Evolutionary conservation across 2,797 vertebrate species (phyloP).

Genomic region (Fringilla coelebs): DNA sequence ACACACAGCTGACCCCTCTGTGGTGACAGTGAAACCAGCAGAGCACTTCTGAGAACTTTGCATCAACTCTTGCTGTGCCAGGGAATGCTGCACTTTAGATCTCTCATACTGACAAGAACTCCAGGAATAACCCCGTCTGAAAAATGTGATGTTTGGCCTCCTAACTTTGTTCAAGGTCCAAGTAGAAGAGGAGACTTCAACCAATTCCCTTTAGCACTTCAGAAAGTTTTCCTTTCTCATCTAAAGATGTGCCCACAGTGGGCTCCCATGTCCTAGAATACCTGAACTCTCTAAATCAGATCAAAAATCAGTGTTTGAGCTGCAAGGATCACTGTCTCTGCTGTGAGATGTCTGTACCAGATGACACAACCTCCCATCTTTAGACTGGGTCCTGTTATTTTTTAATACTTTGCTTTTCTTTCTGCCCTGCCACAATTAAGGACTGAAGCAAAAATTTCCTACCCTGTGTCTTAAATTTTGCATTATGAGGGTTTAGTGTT

Average conservation of each 20-base stretch:
- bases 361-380: neutral
- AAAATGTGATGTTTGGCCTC: neutral
- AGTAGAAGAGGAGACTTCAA: neutral
- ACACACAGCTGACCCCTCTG: neutral
- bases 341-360: neutral
- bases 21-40: neutral
- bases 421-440: neutral
- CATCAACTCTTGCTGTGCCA: too few relatives aligned
- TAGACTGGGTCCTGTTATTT: neutral
- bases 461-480: rapidly evolving
- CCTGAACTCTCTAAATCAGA: neutral
- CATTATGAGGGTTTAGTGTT: neutral
- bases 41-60: neutral
- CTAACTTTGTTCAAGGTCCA: neutral
- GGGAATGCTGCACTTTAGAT: neutral
- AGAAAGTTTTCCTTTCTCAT: neutral
- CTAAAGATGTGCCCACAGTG: neutral
- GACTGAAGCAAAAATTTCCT: neutral
- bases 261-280: neutral
- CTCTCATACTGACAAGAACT: neutral
- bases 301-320: neutral
- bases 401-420: neutral
- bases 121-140: neutral
- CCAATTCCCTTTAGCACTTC: neutral
- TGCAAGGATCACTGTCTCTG: rapidly evolving